Percentiles rank a stretch among this genome's conserved stretches.
Evolutionary conservation across 2,888 invertebrate species (phyloP).

Genomic region (Didymodactylos carnosus): DNA sequence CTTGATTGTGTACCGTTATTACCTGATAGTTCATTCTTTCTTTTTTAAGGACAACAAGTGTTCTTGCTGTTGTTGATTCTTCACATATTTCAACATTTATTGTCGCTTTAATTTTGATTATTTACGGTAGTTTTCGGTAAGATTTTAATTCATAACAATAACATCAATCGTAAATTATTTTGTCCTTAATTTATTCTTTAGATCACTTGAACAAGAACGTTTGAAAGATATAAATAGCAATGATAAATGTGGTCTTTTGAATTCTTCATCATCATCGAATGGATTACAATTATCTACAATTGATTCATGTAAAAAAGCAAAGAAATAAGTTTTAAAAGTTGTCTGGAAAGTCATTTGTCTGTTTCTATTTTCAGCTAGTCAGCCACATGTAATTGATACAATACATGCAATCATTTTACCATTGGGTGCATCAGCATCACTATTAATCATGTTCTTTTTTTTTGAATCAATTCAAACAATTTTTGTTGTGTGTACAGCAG

Average conservation of each 20-base stretch:
- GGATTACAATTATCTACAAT: constrained; percentile 16
- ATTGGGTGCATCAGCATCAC: constrained; percentile 69
- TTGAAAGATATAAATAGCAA: constrained; percentile 15
- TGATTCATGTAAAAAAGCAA: no score
- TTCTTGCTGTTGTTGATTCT: constrained; percentile 65
- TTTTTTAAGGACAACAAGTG: background rate
- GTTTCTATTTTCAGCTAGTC: constrained; percentile 23
- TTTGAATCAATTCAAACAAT: constrained; percentile 89
- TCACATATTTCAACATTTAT: constrained; percentile 86
- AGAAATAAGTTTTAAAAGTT: no score
- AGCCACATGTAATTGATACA: constrained; percentile 78
- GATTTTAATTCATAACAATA: background rate
- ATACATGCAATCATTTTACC: constrained; percentile 92
- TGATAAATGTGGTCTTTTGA: constrained; percentile 10
- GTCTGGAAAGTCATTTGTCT: no score
- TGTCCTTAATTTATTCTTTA: background rate
- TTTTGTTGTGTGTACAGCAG: constrained; percentile 71
- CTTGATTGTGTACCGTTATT: no score
- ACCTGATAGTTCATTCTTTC: no score
- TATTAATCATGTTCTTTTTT: constrained; percentile 93
- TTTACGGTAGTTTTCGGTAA: constrained; percentile 73
- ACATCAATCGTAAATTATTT: constrained; percentile 44
- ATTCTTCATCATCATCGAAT: background rate
- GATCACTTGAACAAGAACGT: background rate
- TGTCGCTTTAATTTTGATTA: constrained; percentile 85